Evolutionary conservation across 1,140 invertebrate genomes (phyloP), one percentile per base, ranked within the genome.

Genomic region (Ceratina japonica): DNA sequence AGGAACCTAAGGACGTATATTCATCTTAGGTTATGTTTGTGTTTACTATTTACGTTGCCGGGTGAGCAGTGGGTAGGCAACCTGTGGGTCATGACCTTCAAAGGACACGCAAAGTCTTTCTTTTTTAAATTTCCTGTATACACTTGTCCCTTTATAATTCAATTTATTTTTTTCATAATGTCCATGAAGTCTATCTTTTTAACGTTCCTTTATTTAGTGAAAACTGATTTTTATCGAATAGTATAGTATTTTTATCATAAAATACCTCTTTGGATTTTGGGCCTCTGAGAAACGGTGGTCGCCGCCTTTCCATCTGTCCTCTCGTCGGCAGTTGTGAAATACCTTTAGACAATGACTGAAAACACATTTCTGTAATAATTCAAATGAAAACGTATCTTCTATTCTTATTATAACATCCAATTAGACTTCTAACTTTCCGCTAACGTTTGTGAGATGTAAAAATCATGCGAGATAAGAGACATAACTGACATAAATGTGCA

Each of bases 241-340:
- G 37, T 44, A 44, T 7, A 44, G 10, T 44, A 44, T 44, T 44
- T 22, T 3, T 22, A 16, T 58, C 49, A 68, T 58, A 69, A 44
- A 44, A 58, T 89, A 92, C 92, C 90, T 93, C 91, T 87, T 90
- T 37, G 86, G 51, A 85, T 91, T 93, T 75, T n/a, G 89, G 78
- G 85, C 86, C 88, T 84, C 89, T 90, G 76, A 91, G 86, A 89
- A 92, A 92, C 82, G 87, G 87, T 82, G 91, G 88, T 70, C 91
- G 88, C 63, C 92, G 90, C 82, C 90, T 89, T 59, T 92, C 91
- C 91, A 92, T 91, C 72, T 91, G 89, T 83, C 90, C 89, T 65
- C 90, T 84, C 52, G 90, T 54, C 59, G 89, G 84, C 73, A 90
- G 76, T 75, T 89, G 90, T 8, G 87, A 72, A 59, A 88, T 69